These are phyloP conservation scores for Turdus rufiventris DNA, from an alignment of 2,113 vertebrate species.

Conservation along the genomic window DNA sequence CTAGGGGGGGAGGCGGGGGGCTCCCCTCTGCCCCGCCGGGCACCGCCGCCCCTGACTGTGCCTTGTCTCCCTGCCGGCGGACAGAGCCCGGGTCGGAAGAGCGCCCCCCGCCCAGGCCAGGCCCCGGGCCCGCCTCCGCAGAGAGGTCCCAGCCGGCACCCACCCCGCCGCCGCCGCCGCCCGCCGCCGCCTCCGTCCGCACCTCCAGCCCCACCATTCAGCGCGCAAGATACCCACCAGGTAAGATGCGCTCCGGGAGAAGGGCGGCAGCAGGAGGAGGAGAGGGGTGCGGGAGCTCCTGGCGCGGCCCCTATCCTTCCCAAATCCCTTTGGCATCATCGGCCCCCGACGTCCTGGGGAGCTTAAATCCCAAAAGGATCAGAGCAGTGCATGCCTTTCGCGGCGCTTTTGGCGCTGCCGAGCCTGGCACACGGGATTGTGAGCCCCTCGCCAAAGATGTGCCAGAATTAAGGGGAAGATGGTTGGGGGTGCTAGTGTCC, in stretches of 20 bases:
- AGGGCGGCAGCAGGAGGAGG: too few relatives aligned
- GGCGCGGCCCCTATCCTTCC: background rate
- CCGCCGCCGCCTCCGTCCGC: conserved; percentile 75
- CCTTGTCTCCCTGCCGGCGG: background rate
- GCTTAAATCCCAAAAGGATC: background rate
- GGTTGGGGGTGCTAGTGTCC: background rate
- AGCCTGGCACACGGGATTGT: background rate
- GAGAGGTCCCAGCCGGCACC: conserved; percentile 69
- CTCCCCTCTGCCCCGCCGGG: background rate
- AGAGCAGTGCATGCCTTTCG: background rate
- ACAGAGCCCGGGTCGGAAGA: conserved; percentile 89
- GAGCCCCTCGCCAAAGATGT: background rate
- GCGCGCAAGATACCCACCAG: conserved; percentile 91
- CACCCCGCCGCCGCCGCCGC: conserved; percentile 52
- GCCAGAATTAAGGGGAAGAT: background rate
- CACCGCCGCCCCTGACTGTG: background rate
- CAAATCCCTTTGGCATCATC: background rate
- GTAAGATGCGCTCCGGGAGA: conserved; percentile 61
- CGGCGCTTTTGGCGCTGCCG: background rate
- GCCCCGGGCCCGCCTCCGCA: conserved; percentile 74
- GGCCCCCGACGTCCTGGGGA: background rate
- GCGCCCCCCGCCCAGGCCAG: conserved; percentile 78
- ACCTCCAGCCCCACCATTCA: conserved; percentile 91
- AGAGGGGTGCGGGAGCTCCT: background rate
- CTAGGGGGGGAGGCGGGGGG: too few relatives aligned